These are phyloP conservation scores for Staurois parvus DNA, from an alignment of 2,797 vertebrate genomes.

Conservation along the genomic window DNA sequence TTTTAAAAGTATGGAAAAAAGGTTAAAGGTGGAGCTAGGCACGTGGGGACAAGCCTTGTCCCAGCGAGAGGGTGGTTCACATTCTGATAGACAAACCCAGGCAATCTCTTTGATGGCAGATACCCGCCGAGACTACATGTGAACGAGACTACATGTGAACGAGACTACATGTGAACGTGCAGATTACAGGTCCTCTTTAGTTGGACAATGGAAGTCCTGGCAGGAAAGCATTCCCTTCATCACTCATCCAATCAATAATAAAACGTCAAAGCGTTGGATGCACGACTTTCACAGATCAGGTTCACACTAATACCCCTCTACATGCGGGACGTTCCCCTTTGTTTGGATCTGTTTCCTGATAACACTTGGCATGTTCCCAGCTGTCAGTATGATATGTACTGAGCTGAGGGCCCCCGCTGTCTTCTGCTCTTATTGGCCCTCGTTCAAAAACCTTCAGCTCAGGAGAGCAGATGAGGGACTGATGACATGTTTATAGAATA, in stretches of 20 bases:
- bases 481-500: conserved; percentile 62
- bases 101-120: no score
- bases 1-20: no score
- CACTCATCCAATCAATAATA: not conserved
- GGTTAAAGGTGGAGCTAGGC: no score
- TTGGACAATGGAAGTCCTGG: not conserved
- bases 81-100: no score
- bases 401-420: conserved; percentile 54
- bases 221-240: not conserved
- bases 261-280: not conserved
- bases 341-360: conserved; percentile 54
- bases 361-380: conserved; percentile 58
- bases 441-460: conserved; percentile 58
- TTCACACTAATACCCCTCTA: conserved; percentile 12
- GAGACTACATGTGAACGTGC: no score
- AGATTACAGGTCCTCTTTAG: not conserved
- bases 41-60: no score
- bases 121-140: no score
- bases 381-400: conserved; percentile 51
- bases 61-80: no score
- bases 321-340: conserved; percentile 33
- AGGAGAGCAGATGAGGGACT: conserved; percentile 60
- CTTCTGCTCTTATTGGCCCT: conserved; percentile 52
- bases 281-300: not conserved
- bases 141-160: not conserved